Base-by-base conservation (phyloP, 2,113 vertebrate species). In the Pelmatolapia mariae region DNA sequence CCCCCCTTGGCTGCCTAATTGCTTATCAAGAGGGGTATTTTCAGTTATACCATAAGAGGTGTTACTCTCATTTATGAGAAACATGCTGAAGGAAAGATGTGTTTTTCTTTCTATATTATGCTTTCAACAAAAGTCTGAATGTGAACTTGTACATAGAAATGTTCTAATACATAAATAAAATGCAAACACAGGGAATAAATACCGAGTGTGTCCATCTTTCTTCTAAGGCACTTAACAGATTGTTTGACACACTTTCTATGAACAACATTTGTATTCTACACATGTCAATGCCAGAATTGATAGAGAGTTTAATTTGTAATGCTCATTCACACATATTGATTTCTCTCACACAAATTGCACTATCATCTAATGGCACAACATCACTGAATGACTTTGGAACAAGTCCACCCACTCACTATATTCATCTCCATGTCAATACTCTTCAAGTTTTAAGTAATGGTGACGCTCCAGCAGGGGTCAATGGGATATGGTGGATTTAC, bases 341-440 rank as follows among this genome's bases (percentile, higher is more conserved):
- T 88, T 31, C 19, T 80, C 29, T 26, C 59, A 29, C 50, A 56
- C 29, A 82, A 87, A 82, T 86, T 78, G 54, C 83, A 6, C 19
- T 36, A 68, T 79, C 82, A 84, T 85, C 19, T 66, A 86, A 92
- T 61, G 61, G 82, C 76, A 63, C 29, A 78, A 78, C 38, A 82
- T 84, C 85, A 91, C 84, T 82, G 83, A 82, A 89, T 88, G 92
- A 91, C 89, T 92, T 93, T 93, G 88, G 82, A 93, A 76, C 68
- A 38, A 63, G 68, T 91, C 88, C 82, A 90, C 89, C 85, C 54
- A 8, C 36, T 40, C 26, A 15, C 82, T 84, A 53, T 83, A 87
- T 59, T 90, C 84, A 59, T 85, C 33, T 47, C 8, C 38, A 16
- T 78, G 81, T 89, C 87, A 15, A 91, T 89, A 85, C 80, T 56